These are phyloP conservation scores for Drosophila aff. DNA, from an alignment of 1,140 invertebrate species.

Conservation along the genomic window DNA sequence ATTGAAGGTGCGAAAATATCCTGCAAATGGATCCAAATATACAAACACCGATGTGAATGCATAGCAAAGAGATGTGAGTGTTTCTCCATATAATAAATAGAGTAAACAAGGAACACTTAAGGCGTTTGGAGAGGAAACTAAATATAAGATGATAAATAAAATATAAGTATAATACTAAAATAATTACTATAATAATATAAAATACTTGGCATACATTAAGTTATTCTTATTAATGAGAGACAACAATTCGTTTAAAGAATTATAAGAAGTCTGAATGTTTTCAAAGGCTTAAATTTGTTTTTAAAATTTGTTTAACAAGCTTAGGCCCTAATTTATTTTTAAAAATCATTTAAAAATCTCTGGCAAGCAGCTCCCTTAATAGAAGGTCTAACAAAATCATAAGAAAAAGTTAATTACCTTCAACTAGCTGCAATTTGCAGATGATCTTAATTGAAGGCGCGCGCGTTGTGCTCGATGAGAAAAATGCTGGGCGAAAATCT, in stretches of 20 bases:
- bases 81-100: constrained; percentile 4
- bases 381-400: neutral
- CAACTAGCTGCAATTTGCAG: constrained; percentile 68
- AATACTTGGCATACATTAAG: neutral
- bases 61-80: constrained; percentile 21
- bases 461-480: constrained; percentile 49
- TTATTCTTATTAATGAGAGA: neutral
- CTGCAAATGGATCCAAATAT: constrained; percentile 28
- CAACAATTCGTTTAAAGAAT: neutral
- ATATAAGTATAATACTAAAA: no score
- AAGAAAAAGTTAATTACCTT: constrained; percentile 65
- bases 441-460: constrained; percentile 80
- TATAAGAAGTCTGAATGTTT: neutral
- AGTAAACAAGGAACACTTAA: neutral
- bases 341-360: neutral
- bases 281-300: neutral
- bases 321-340: neutral
- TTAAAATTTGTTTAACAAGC: no score
- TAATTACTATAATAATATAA: neutral
- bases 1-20: constrained; percentile 54
- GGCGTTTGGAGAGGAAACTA: neutral
- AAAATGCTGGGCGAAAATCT: constrained; percentile 59
- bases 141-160: neutral
- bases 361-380: neutral
- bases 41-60: constrained; percentile 7